Evolutionary conservation across 2,888 invertebrate species (phyloP).

Genomic region (Drosophila anomalipes): DNA sequence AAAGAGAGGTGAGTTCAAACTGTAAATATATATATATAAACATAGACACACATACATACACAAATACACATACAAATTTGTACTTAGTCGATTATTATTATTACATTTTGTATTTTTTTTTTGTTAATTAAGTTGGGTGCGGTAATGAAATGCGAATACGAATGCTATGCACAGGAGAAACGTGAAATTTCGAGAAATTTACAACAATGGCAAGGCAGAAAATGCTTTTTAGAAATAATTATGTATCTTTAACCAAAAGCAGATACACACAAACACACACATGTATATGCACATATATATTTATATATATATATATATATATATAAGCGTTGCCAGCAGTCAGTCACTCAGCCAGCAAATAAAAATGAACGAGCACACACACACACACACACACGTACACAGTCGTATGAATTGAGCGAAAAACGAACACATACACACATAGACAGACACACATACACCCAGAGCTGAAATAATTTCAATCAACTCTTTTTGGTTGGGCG

Average conservation of each 20-base stretch:
- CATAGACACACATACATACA: neutral
- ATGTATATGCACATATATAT: neutral
- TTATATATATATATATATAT: neutral
- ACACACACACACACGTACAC: conserved; percentile 31
- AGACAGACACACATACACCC: conserved; percentile 31
- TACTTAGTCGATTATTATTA: conserved; percentile 7
- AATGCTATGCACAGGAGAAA: conserved; percentile 42
- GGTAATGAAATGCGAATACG: conserved; percentile 46
- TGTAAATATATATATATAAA: conserved; percentile 7
- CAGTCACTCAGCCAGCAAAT: conserved; percentile 64
- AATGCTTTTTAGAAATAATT: conserved; percentile 84
- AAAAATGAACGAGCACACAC: conserved; percentile 57
- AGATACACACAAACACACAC: conserved; percentile 54
- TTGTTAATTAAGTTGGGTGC: conserved; percentile 47
- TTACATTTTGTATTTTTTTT: conserved; percentile 5
- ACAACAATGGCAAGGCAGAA: conserved; percentile 84
- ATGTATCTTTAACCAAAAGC: conserved; percentile 82
- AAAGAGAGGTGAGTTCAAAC: conserved; percentile 43
- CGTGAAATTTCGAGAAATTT: conserved; percentile 82
- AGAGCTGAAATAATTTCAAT: conserved; percentile 76
- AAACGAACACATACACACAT: conserved; percentile 33
- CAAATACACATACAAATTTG: neutral
- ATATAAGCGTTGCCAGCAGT: conserved; percentile 41
- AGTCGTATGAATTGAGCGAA: conserved; percentile 45
- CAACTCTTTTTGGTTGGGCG: conserved; percentile 72